Evolutionary conservation across 2,797 vertebrate species (phyloP).

Genomic region (Champsocephalus gunnari): DNA sequence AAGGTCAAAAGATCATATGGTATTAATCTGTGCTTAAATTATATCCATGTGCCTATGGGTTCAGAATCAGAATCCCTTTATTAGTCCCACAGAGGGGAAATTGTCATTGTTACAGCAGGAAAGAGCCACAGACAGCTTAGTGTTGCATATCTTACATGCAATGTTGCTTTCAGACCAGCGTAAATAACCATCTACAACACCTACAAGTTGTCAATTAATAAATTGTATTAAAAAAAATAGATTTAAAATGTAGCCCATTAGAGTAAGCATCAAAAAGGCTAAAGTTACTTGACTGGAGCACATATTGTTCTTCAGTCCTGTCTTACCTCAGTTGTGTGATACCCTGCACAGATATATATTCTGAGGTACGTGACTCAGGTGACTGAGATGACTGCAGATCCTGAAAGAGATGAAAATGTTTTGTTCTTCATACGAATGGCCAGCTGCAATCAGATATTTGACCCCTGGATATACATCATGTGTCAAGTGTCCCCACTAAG

Average conservation of each 20-base stretch:
- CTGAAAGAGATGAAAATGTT: conserved; percentile 56
- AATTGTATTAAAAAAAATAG: not conserved
- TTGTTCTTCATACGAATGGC: conserved; percentile 90
- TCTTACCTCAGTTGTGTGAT: conserved; percentile 67
- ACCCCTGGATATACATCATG: conserved; percentile 97
- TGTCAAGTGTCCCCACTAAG: conserved; percentile 76
- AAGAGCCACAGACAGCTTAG: no score
- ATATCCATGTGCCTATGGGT: not conserved
- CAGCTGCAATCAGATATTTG: conserved; percentile 94
- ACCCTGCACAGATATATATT: conserved; percentile 77
- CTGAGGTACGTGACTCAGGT: conserved; percentile 51
- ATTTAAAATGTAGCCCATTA: not conserved
- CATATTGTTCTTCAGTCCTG: conserved; percentile 19
- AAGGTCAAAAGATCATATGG: not conserved
- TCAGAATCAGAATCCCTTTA: no score
- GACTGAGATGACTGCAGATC: conserved; percentile 31
- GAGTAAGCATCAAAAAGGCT: not conserved
- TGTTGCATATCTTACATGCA: no score
- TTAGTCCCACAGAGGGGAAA: no score
- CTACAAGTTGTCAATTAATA: not conserved
- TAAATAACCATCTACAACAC: not conserved
- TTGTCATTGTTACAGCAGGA: no score
- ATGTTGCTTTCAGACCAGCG: not conserved
- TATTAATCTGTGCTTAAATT: not conserved
- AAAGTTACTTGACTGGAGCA: not conserved